These are phyloP conservation scores for Ispidina lecontei DNA, from an alignment of 2,797 vertebrate species.

Conservation along the genomic window DNA sequence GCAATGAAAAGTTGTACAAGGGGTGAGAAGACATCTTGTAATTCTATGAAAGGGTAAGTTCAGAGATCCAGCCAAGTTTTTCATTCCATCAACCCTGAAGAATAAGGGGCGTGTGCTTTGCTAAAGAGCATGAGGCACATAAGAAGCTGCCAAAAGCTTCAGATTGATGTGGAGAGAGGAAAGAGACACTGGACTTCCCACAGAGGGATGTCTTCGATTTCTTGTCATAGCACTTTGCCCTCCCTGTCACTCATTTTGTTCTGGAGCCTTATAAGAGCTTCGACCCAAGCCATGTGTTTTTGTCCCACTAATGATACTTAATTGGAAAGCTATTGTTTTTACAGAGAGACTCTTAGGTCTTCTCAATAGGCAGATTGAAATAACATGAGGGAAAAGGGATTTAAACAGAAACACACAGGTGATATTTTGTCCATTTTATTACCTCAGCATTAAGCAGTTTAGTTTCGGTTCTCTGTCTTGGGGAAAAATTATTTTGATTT, in stretches of 20 bases:
- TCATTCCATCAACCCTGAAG: neutral
- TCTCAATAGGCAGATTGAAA: neutral
- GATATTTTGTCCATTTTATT: slow-evolving; percentile 27
- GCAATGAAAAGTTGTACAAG: neutral
- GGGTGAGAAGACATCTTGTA: neutral
- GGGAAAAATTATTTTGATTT: neutral
- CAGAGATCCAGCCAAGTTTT: neutral
- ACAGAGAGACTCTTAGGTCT: neutral
- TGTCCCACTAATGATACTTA: slow-evolving; percentile 44
- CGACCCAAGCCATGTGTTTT: neutral
- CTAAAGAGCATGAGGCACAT: neutral
- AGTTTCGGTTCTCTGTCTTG: neutral
- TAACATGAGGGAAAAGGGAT: slow-evolving; percentile 15
- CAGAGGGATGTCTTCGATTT: neutral
- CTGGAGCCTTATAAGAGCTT: neutral
- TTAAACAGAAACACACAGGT: neutral
- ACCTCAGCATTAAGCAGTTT: slow-evolving; percentile 4
- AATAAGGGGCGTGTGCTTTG: neutral
- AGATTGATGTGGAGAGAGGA: neutral
- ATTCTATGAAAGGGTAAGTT: neutral
- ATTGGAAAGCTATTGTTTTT: slow-evolving; percentile 57
- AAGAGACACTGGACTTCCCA: neutral
- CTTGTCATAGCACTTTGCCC: neutral
- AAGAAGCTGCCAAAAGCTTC: neutral
- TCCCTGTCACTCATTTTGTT: slow-evolving; percentile 19